A percentile compares a stretch with the other conserved stretches of the same genome.
Conservation (phyloP, 2,113 vertebrate species). For the Anser cygnoides region DNA sequence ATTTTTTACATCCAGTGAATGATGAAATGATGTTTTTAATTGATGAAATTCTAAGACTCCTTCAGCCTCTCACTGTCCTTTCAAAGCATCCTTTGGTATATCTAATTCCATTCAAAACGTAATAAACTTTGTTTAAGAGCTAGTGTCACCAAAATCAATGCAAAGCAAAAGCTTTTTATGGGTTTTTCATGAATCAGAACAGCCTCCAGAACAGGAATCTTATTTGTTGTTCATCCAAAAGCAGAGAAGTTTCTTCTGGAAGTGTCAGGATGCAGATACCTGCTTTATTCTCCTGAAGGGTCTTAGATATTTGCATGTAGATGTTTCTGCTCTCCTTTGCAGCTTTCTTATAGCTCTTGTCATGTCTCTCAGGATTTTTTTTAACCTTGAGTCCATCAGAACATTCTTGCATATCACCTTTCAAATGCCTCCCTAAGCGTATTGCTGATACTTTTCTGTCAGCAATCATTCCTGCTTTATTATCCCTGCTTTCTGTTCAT, state of each 20-base stretch:
- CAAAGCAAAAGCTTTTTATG: not conserved
- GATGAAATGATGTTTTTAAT: not conserved
- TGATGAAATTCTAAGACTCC: not conserved
- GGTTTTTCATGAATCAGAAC: not conserved
- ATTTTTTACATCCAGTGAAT: not conserved
- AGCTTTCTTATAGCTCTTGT: not conserved
- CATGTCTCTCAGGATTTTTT: not conserved
- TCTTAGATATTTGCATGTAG: not conserved
- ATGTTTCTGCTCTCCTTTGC: not conserved
- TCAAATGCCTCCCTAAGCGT: not conserved
- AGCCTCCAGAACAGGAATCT: not conserved
- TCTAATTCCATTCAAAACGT: not conserved
- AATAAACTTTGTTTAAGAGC: not conserved
- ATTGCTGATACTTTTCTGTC: not conserved
- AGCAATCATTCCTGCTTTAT: not conserved
- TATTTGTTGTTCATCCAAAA: not conserved
- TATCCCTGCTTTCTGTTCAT: not conserved
- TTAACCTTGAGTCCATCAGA: not conserved
- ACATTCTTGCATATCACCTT: not conserved
- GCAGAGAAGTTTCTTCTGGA: not conserved
- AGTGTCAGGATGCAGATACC: not conserved
- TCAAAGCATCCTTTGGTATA: not conserved
- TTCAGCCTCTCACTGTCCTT: not conserved
- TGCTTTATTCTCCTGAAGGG: not conserved
- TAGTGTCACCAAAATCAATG: accelerated